A percentile compares a stretch with the other conserved stretches of the same genome.
phyloP scores from a whole-genome alignment of 1,140 invertebrate species.

The Pseudachorutes palmiensis region DNA sequence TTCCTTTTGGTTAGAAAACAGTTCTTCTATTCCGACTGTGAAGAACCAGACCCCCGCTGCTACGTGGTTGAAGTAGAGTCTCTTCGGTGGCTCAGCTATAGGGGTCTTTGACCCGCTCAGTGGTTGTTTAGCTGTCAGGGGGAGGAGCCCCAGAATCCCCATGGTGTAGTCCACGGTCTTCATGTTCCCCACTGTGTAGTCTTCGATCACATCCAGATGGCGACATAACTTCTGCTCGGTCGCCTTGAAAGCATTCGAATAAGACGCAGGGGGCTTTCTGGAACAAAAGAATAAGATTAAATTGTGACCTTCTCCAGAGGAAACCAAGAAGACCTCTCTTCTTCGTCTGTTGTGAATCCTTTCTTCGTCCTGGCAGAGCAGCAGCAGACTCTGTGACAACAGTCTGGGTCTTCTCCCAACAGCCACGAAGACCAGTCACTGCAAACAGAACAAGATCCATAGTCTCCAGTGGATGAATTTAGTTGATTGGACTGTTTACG shows the following conservation, averaged over 20 bases:
- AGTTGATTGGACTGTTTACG: background rate
- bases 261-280: background rate
- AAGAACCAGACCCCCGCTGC: constrained; percentile 5
- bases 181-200: background rate
- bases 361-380: background rate
- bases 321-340: background rate
- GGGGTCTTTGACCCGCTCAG: background rate
- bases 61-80: background rate
- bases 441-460: background rate
- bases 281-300: background rate
- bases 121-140: background rate
- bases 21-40: background rate
- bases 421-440: background rate
- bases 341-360: background rate
- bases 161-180: background rate
- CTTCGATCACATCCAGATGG: background rate
- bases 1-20: background rate
- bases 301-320: background rate
- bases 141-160: background rate
- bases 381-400: background rate
- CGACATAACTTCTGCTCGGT: background rate
- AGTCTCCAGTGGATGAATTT: background rate
- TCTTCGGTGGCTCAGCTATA: background rate
- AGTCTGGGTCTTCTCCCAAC: background rate
- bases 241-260: background rate